Evolutionary conservation across 2,888 invertebrate species (phyloP).

Genomic region (Cerceris ruficornis): DNA sequence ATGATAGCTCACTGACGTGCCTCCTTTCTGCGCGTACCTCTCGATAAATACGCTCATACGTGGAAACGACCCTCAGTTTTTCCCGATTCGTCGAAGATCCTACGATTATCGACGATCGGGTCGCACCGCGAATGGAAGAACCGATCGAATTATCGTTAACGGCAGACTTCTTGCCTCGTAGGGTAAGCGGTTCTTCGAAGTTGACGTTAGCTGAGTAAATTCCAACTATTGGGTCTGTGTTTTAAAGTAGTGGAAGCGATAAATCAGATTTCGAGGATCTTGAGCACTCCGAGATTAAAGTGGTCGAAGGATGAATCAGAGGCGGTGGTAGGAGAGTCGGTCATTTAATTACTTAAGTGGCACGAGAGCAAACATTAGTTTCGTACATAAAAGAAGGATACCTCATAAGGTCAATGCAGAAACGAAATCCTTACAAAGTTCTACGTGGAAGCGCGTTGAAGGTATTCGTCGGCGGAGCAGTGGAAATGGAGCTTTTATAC

Average conservation of each 20-base stretch:
- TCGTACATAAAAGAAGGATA: conserved; percentile 26
- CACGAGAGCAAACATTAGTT: conserved; percentile 52
- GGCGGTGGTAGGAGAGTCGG: conserved; percentile 23
- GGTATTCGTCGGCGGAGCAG: conserved; percentile 75
- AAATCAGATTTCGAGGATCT: neutral
- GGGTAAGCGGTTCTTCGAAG: no score
- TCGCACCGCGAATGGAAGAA: neutral
- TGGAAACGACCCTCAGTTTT: neutral
- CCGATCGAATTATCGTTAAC: no score
- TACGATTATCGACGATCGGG: neutral
- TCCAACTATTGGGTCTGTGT: no score
- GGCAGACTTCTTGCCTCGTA: no score
- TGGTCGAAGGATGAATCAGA: neutral
- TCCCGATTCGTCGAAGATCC: no score
- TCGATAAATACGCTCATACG: neutral
- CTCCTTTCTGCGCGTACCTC: neutral
- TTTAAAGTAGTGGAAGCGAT: no score
- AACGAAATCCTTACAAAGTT: conserved; percentile 66
- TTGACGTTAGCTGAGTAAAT: no score
- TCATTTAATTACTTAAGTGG: conserved; percentile 61
- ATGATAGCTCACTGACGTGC: conserved; percentile 34
- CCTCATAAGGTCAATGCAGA: conserved; percentile 56
- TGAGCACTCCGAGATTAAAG: neutral
- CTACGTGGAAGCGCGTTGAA: conserved; percentile 59
- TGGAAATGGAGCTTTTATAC: conserved; percentile 82